These are phyloP conservation scores for Embiotoca jacksoni DNA, from an alignment of 2,113 vertebrate species.

Conservation along the genomic window DNA sequence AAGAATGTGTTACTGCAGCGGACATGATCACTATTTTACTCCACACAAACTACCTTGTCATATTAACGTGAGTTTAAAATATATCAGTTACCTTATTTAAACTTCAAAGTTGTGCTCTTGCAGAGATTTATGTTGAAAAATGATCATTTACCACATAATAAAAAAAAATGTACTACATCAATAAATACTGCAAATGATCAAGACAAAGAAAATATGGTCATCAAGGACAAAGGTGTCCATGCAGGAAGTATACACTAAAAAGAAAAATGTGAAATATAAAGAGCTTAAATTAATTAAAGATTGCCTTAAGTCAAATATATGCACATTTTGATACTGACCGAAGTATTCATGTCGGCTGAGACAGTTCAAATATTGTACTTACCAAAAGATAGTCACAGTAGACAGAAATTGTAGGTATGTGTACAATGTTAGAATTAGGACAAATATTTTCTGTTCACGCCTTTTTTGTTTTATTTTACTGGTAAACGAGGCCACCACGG, in stretches of 20 bases:
- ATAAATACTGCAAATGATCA: not conserved
- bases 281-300: too few relatives aligned
- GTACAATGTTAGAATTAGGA: not conserved
- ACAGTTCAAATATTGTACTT: conserved; percentile 60
- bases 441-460: not conserved
- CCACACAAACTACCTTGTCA: too few relatives aligned
- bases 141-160: too few relatives aligned
- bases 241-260: not conserved
- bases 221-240: not conserved
- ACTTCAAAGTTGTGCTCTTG: too few relatives aligned
- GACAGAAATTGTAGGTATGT: conserved; percentile 1
- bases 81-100: too few relatives aligned
- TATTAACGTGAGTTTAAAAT: too few relatives aligned
- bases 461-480: not conserved
- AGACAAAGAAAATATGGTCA: not conserved
- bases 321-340: not conserved
- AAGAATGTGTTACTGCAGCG: too few relatives aligned
- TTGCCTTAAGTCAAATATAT: too few relatives aligned
- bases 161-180: too few relatives aligned
- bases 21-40: too few relatives aligned
- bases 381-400: conserved; percentile 59
- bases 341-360: conserved; percentile 14
- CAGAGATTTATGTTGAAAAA: too few relatives aligned
- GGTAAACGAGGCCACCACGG: not conserved
- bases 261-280: not conserved